Evolutionary conservation across 2,888 invertebrate genomes (phyloP), one percentile per base, ranked within the genome.

Genomic region (Nesidiocoris tenuis): DNA sequence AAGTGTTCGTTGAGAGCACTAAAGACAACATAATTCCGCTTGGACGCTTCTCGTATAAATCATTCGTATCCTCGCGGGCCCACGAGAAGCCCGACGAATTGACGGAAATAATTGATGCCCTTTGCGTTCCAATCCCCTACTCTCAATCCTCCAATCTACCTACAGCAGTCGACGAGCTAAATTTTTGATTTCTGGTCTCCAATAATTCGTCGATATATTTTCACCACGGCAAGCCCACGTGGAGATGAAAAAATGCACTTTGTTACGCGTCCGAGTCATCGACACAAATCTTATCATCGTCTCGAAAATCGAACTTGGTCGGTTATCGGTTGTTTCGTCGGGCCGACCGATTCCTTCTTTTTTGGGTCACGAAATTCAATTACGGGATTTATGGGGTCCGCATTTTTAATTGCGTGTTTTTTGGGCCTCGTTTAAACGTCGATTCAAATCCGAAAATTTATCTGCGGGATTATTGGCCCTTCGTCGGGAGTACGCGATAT

Each of bases 391-490:
- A 65, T 25, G 39, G 65, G 25, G 2, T 39, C 25, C 39, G 65
- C 25, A 25, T 65, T 65, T 65, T 65, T 65, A 65, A 65, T 65
- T 25, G 39, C 25, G 19, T 19, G 65, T 65, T 19, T 39, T 39
- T 39, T 19, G 21, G 39, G 18, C 17, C 65, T 63, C 63, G 63
- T 63, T 63, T 63, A 63, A 63, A 22, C n/a, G 23, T 25, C 63
- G 63, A 63, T 25, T 63, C 63, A 63, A 63, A 65, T n/a, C 65
- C 18, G n/a, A 12, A 65, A 65, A 65, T 65, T 65, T 65, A 65
- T 65, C 17, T 23, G 3, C 39, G 65, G 25, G 65, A 25, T 65
- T 65, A 65, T 65, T 65, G 65, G 65, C 25, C 39, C 39, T 39
- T n/a, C n/a, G n/a, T n/a, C n/a, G n/a, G n/a, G n/a, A n/a, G n/a